These are phyloP conservation scores for Ctenomys sociabilis DNA, from an alignment of 2,113 vertebrate genomes.

Conservation along the genomic window DNA sequence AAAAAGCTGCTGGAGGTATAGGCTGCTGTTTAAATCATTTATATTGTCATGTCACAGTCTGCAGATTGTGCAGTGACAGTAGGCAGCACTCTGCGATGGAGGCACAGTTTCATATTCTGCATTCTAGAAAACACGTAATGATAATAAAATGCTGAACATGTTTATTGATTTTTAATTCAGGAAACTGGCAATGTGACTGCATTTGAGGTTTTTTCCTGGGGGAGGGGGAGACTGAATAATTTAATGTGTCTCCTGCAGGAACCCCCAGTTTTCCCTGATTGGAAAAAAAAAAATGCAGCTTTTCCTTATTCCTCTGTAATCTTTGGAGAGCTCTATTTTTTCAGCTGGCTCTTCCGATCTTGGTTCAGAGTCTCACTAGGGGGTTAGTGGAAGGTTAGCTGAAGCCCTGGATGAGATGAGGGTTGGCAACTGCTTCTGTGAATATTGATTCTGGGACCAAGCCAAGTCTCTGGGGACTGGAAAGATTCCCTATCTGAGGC, in stretches of 20 bases:
- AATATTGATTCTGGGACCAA: constrained; percentile 78
- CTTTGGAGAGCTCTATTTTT: constrained; percentile 76
- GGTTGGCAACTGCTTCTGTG: constrained; percentile 70
- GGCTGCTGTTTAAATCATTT: constrained; percentile 52
- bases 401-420: constrained; percentile 63
- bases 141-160: constrained; percentile 44
- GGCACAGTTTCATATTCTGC: constrained; percentile 51
- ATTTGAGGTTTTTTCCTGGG: background rate
- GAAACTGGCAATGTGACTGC: constrained; percentile 41
- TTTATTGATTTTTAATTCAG: constrained; percentile 67
- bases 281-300: constrained; percentile 69
- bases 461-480: constrained; percentile 76
- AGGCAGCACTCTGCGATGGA: constrained; percentile 31
- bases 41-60: constrained; percentile 60
- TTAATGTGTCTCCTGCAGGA: constrained; percentile 61
- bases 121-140: constrained; percentile 50
- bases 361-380: constrained; percentile 52
- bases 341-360: constrained; percentile 76
- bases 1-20: constrained; percentile 50
- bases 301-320: constrained; percentile 77
- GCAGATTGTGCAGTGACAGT: constrained; percentile 55
- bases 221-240: constrained; percentile 27
- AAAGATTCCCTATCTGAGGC: constrained; percentile 81
- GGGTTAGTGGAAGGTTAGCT: constrained; percentile 76
- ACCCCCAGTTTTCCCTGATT: constrained; percentile 60